A percentile compares a stretch with the other conserved stretches of the same genome.
Evolutionary conservation across 2,888 invertebrate species (phyloP).

Genomic region (Nymphalis urticae): DNA sequence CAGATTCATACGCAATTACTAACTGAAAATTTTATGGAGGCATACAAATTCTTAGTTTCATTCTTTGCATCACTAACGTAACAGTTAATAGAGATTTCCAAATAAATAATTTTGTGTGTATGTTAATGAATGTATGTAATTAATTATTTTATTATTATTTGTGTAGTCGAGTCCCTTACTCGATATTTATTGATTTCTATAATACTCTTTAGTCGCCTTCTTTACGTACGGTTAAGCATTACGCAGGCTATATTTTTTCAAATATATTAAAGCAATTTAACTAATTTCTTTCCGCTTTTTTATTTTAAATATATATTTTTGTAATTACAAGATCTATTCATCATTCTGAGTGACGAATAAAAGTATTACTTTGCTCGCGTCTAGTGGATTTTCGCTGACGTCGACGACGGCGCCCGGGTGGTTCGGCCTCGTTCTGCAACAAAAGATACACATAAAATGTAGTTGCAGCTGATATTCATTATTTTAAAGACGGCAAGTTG

Average conservation of each 20-base stretch:
- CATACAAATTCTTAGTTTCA: neutral
- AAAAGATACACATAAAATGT: constrained; percentile 43
- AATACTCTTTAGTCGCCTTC: too few relatives aligned
- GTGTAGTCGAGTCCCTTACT: too few relatives aligned
- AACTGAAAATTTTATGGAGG: constrained; percentile 82
- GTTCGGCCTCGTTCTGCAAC: constrained; percentile 93
- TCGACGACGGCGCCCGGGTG: constrained; percentile 98
- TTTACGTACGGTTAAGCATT: too few relatives aligned
- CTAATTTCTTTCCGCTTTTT: too few relatives aligned
- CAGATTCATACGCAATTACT: constrained; percentile 97
- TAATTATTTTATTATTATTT: too few relatives aligned
- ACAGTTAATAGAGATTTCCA: too few relatives aligned
- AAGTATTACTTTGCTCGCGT: constrained; percentile 93
- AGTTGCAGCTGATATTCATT: neutral
- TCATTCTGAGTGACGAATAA: neutral
- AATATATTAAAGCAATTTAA: too few relatives aligned
- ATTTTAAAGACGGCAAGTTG: neutral
- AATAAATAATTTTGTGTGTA: too few relatives aligned
- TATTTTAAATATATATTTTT: neutral
- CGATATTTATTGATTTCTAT: too few relatives aligned
- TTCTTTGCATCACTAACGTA: too few relatives aligned
- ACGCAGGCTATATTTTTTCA: too few relatives aligned
- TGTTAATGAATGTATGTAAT: too few relatives aligned
- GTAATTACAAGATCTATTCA: constrained; percentile 5
- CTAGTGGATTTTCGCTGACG: constrained; percentile 97